Evolutionary conservation across 2,888 invertebrate species (phyloP).

Genomic region (Philopedon plagiatum): DNA sequence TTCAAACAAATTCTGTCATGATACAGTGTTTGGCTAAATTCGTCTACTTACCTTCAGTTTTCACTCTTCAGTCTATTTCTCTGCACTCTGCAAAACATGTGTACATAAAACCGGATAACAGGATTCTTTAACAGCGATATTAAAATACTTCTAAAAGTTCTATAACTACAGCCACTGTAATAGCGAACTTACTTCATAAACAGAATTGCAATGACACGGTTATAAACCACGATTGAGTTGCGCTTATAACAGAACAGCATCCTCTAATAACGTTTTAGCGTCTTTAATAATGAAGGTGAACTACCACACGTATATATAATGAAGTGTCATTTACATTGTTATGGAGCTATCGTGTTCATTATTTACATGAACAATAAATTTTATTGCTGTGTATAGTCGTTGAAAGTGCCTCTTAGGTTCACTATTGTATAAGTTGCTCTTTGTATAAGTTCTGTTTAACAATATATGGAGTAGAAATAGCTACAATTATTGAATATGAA

Average conservation of each 20-base stretch:
- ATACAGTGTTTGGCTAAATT: no score
- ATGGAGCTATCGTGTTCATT: not conserved
- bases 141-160: not conserved
- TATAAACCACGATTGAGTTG: constrained; percentile 23
- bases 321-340: constrained; percentile 5
- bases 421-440: not conserved
- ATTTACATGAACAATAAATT: constrained; percentile 5
- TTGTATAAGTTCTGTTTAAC: not conserved
- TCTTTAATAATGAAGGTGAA: constrained; percentile 18
- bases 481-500: no score
- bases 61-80: no score
- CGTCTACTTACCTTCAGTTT: no score
- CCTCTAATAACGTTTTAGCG: constrained; percentile 1
- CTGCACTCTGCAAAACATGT: no score
- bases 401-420: not conserved
- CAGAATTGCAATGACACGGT: constrained; percentile 5
- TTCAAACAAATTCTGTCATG: no score
- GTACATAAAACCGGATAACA: no score
- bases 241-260: constrained; percentile 10
- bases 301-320: not conserved
- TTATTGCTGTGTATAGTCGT: constrained; percentile 1
- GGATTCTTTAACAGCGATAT: not conserved
- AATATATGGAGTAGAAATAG: no score
- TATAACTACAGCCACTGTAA: constrained; percentile 7
- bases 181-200: constrained; percentile 9